These are phyloP conservation scores for Hipposideros armiger DNA, from an alignment of 2,113 vertebrate genomes.

Conservation along the genomic window DNA sequence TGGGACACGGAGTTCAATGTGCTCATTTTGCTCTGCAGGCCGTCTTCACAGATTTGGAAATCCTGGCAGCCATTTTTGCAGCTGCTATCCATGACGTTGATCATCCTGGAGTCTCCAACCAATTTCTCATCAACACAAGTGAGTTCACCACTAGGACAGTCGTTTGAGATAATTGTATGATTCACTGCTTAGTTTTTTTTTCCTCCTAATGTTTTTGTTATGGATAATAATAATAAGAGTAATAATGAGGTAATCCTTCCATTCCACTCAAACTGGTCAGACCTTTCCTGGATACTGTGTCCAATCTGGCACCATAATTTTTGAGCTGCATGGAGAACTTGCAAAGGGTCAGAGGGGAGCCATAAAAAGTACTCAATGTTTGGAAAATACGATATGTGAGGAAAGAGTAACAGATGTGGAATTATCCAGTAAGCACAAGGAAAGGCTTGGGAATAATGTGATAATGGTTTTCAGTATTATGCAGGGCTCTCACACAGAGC, in stretches of 20 bases:
- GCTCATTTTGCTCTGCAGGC: constrained; percentile 87
- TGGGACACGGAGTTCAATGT: neutral
- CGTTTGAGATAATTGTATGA: constrained; percentile 35
- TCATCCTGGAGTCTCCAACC: constrained; percentile 99
- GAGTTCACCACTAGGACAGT: constrained; percentile 82
- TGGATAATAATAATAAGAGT: constrained; percentile 61
- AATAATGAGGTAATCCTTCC: constrained; percentile 77
- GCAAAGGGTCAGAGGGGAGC: constrained; percentile 36
- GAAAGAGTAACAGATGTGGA: constrained; percentile 61
- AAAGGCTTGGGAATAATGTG: neutral
- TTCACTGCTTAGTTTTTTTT: constrained; percentile 45
- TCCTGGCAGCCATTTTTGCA: constrained; percentile 97
- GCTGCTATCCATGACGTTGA: constrained; percentile 99
- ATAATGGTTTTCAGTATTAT: neutral
- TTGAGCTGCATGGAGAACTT: constrained; percentile 39
- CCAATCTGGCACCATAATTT: constrained; percentile 53
- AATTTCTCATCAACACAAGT: constrained; percentile 99
- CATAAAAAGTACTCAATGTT: constrained; percentile 65
- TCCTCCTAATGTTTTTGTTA: constrained; percentile 76
- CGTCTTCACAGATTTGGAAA: constrained; percentile 98
- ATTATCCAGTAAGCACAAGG: constrained; percentile 32
- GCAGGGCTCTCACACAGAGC: neutral
- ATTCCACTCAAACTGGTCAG: constrained; percentile 39
- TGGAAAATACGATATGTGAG: constrained; percentile 61
- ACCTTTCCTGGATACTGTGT: constrained; percentile 73